A percentile compares a stretch with the other conserved stretches of the same genome.
These are phyloP conservation scores for Oncorhynchus gorbuscha DNA, from an alignment of 2,113 vertebrate species.

Conservation along the genomic window DNA sequence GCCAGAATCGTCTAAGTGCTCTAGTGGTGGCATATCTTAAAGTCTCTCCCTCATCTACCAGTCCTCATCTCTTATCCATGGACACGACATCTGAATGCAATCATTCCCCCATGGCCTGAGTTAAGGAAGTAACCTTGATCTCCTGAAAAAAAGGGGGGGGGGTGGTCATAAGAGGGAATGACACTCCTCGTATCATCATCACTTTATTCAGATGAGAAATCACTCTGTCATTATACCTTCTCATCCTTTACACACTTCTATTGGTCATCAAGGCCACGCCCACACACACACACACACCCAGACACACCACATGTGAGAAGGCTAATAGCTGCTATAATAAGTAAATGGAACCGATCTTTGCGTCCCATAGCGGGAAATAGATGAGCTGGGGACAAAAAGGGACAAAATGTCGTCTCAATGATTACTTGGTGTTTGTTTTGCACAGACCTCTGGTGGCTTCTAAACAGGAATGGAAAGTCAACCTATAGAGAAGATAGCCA, in stretches of 20 bases:
- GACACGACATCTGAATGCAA: not conserved
- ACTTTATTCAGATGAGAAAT: too few relatives aligned
- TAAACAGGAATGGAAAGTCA: not conserved
- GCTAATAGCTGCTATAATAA: not conserved
- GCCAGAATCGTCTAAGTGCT: not conserved
- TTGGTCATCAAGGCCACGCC: too few relatives aligned
- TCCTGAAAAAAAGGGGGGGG: too few relatives aligned
- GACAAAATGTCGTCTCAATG: not conserved
- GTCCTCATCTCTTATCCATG: not conserved
- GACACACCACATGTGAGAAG: too few relatives aligned
- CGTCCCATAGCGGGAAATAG: too few relatives aligned
- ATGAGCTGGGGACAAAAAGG: not conserved
- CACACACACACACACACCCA: slow-evolving; percentile 40
- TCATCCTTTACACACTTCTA: too few relatives aligned
- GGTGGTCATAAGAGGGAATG: too few relatives aligned
- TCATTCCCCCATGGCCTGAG: not conserved
- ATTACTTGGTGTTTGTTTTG: not conserved
- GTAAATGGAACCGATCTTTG: not conserved
- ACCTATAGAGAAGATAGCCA: not conserved
- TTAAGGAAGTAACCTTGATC: too few relatives aligned
- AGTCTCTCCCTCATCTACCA: not conserved
- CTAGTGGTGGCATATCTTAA: not conserved
- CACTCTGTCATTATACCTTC: not conserved
- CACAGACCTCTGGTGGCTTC: not conserved
- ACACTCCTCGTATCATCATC: too few relatives aligned